phyloP scores from a whole-genome alignment of 1,140 invertebrate species.

The Eulimnadia texana region DNA sequence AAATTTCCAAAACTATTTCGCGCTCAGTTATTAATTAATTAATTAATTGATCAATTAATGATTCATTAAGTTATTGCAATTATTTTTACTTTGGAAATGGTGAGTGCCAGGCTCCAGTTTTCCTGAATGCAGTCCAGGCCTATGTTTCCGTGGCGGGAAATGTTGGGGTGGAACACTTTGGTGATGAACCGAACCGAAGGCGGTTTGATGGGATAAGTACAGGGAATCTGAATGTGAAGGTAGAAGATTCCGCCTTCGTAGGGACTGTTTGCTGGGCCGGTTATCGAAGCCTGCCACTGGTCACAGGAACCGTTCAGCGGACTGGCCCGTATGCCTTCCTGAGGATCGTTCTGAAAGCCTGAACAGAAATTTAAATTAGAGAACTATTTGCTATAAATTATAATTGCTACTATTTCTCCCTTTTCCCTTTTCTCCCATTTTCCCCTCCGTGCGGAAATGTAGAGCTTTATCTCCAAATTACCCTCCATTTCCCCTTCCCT shows the following conservation, averaged over 20 bases:
- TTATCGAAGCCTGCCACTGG: constrained; percentile 84
- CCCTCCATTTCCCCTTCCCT: too few relatives aligned
- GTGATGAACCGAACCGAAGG: constrained; percentile 77
- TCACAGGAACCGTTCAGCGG: constrained; percentile 58
- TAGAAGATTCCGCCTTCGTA: constrained; percentile 92
- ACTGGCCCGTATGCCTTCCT: constrained; percentile 75
- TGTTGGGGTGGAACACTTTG: constrained; percentile 86
- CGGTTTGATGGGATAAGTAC: constrained; percentile 78
- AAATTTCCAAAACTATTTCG: too few relatives aligned
- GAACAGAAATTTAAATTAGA: constrained; percentile 10
- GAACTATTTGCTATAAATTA: neutral
- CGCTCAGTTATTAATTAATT: too few relatives aligned
- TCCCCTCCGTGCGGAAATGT: too few relatives aligned
- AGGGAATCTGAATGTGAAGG: constrained; percentile 32
- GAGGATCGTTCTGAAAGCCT: constrained; percentile 59
- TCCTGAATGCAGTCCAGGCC: constrained; percentile 89
- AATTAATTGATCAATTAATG: too few relatives aligned
- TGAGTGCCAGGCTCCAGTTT: constrained; percentile 86
- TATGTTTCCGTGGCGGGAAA: constrained; percentile 88
- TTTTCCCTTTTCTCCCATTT: too few relatives aligned
- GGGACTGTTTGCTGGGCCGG: constrained; percentile 72
- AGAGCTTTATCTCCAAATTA: too few relatives aligned
- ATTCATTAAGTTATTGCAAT: neutral
- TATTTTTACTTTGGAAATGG: constrained; percentile 55
- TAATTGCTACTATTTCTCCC: too few relatives aligned